Percentiles rank a stretch among this genome's conserved stretches.
Conservation (phyloP, 2,888 invertebrate genomes). For the Schizotus pectinicornis region DNA sequence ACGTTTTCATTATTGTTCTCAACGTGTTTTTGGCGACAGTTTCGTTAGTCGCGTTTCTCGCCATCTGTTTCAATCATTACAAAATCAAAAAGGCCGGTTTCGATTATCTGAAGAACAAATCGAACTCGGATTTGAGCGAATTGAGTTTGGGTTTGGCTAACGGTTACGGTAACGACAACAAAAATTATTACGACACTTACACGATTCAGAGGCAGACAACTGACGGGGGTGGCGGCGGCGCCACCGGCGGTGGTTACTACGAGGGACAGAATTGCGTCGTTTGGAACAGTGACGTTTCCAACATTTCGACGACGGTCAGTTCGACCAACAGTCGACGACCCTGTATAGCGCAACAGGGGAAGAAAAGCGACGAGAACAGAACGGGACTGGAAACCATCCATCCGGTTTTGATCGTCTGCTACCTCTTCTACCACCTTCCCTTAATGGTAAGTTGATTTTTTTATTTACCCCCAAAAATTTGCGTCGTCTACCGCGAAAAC, state of each 20-base stretch:
- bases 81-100: constrained; percentile 47
- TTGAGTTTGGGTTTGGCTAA: constrained; percentile 44
- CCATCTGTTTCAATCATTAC: constrained; percentile 51
- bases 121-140: constrained; percentile 56
- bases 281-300: constrained; percentile 59
- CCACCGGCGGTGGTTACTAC: constrained; percentile 31
- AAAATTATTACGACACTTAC: constrained; percentile 53
- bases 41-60: constrained; percentile 58
- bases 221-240: constrained; percentile 34
- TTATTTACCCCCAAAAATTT: too few species aligned
- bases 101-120: constrained; percentile 54
- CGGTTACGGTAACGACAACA: constrained; percentile 37
- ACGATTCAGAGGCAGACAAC: constrained; percentile 48
- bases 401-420: constrained; percentile 64
- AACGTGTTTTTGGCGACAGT: constrained; percentile 61
- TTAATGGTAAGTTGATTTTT: constrained; percentile 57
- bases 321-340: constrained; percentile 63
- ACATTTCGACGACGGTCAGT: constrained; percentile 62
- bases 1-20: constrained; percentile 61
- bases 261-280: constrained; percentile 30
- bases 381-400: constrained; percentile 58
- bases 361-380: constrained; percentile 46
- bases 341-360: constrained; percentile 54
- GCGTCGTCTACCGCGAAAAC: too few species aligned
- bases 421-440: constrained; percentile 66